These are phyloP conservation scores for Leucania comma DNA, from an alignment of 2,888 invertebrate genomes.

Conservation along the genomic window DNA sequence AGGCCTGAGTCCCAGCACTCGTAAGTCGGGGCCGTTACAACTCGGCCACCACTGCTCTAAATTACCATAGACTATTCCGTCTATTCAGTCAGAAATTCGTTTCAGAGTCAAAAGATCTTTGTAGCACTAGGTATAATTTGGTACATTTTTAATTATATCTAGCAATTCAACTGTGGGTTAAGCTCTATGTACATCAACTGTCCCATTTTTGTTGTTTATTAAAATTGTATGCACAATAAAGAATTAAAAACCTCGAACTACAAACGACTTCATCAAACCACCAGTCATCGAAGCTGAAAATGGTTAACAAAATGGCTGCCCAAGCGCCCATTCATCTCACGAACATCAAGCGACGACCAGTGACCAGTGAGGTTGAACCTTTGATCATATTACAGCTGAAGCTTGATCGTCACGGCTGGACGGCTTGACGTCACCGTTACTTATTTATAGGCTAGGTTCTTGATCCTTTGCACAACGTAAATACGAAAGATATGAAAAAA, in stretches of 20 bases:
- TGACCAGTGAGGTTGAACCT: constrained; percentile 50
- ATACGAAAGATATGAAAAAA: not conserved
- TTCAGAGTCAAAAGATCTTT: no score
- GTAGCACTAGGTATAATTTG: no score
- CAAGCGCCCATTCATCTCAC: constrained; percentile 30
- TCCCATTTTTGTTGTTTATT: no score
- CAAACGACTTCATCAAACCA: not conserved
- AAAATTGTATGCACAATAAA: no score
- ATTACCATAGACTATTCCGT: no score
- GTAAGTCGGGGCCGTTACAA: no score
- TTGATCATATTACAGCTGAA: constrained; percentile 61
- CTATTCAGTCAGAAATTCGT: no score
- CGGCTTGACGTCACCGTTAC: constrained; percentile 50
- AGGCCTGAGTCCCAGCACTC: no score
- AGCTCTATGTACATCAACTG: no score
- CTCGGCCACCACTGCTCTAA: no score
- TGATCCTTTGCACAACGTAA: constrained; percentile 12
- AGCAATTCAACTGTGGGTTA: no score
- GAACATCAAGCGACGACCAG: constrained; percentile 34
- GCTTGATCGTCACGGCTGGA: constrained; percentile 65
- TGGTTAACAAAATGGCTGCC: constrained; percentile 35
- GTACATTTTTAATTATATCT: not conserved
- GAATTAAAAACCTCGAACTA: not conserved
- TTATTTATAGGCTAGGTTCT: constrained; percentile 36
- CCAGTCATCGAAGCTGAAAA: constrained; percentile 23